Evolutionary conservation across 2,888 invertebrate species (phyloP), one percentile per base, ranked within the genome.

Genomic region (Ormyrus pomaceus): DNA sequence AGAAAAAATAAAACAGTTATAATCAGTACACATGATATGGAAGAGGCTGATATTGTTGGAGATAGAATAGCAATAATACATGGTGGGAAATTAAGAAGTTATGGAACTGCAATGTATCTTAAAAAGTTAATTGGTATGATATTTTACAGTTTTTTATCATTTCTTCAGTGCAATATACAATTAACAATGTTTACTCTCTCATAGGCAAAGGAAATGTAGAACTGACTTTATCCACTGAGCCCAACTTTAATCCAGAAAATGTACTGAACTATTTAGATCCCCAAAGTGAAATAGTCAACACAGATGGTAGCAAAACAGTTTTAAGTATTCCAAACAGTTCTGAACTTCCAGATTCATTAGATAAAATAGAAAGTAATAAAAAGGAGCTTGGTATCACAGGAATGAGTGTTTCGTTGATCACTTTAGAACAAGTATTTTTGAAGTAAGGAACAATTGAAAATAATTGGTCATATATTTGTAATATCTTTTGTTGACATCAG

Each of bases 21-120:
- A n/a, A 93, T 98, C 66, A 96, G 96, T 6, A 98, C 97, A 0
- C 98, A 98, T 91, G 96, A 96, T 90, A 97, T 98, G 97, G 97
- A 98, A 90, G 97, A 98, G 90, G 97, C 97, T 6, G 97, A 97
- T 90, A 94, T 95, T 53, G 92, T 98, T 1, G 97, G 96, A 0
- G 97, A 98, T 91, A 93, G 96, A 84, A 96, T 97, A 84, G 96
- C 96, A 0, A 96, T 97, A 82, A 93, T 98, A 91, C 94, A 95
- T 83, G 91, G 92, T 81, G 96, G 96, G n/a, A 88, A 89, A 46
- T 91, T 97, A 66, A 93, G 94, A 83, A 95, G 96, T 87, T 94
- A 94, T 88, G 97, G 97, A 48, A 95, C 96, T 4, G 93, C 97
- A 0, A 93, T 96, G 91, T 94, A 94, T 87, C 92, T 98, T 72